These are phyloP conservation scores for Lasioglossum oenotherae DNA, from an alignment of 2,888 invertebrate species.

Conservation along the genomic window DNA sequence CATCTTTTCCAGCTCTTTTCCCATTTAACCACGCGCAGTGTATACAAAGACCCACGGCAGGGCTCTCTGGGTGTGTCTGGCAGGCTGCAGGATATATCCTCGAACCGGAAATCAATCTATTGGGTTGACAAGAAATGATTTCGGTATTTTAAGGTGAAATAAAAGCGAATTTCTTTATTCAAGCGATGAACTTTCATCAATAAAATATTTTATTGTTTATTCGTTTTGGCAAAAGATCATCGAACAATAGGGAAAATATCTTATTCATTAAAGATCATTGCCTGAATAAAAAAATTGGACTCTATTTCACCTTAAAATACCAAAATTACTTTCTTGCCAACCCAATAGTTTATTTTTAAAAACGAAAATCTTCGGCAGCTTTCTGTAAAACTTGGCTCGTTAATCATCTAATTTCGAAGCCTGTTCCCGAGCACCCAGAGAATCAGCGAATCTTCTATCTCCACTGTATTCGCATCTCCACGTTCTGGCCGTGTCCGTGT, in stretches of 20 bases:
- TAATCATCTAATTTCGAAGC: not conserved
- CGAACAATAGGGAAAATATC: no score
- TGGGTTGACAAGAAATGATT: no score
- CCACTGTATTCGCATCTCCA: constrained; percentile 5
- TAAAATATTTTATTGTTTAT: no score
- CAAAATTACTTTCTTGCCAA: no score
- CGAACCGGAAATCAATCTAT: not conserved
- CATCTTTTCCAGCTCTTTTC: constrained; percentile 3
- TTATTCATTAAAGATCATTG: no score
- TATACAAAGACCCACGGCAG: not conserved
- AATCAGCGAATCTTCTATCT: constrained; percentile 1
- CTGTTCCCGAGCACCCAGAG: constrained; percentile 26
- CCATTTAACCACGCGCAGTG: constrained; percentile 14
- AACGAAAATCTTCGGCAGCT: not conserved
- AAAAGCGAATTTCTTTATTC: no score
- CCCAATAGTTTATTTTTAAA: not conserved
- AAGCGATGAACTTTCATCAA: no score
- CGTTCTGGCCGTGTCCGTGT: constrained; percentile 22
- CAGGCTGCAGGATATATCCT: not conserved
- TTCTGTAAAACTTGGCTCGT: not conserved
- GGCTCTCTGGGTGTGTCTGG: constrained; percentile 19
- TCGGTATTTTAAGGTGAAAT: no score
- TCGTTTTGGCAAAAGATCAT: no score
- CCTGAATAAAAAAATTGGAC: no score
- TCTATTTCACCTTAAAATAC: no score